Evolutionary conservation across 2,888 invertebrate species (phyloP), one percentile per base, ranked within the genome.

Genomic region (Teinopalpus imperialis): DNA sequence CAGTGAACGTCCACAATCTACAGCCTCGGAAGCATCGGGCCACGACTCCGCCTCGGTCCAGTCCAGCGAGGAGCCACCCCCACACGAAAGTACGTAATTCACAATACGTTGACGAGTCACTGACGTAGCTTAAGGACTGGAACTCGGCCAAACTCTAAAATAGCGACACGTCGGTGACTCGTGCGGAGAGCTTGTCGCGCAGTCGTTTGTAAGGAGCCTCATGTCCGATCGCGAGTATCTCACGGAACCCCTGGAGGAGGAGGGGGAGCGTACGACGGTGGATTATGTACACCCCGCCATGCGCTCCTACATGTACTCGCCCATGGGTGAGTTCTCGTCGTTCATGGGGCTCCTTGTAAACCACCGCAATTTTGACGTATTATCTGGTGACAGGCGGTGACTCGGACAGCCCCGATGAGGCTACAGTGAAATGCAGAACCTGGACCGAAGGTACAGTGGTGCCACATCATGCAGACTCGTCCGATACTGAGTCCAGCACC

Each of bases 341-440:
- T 34, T 61, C 67, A 59, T 71, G 75, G 73, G 73, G 74, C 75
- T 76, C 56, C 47, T 35, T 55, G 49, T 52, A 54, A 55, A 29
- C 14, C 6, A 29, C 9, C 60, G 7, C 59, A 56, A 56, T 65
- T 58, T 62, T 69, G 62, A 75, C 57, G 52, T 53, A 56, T 71
- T 74, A 62, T 85, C 65, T 86, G 72, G 74, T 82, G 73, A 75
- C 87, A 87, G 87, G 90, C 81, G 90, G 83, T 54, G 91, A 91
- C 66, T 90, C 91, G 61, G 91, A 91, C 65, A 91, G 91, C 72
- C 87, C 90, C 51, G 92, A 92, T 57, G 92, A 92, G 62, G 90
- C 90, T 37, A 91, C 92, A 51, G 81, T 91, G 71, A 91, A 91
- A 75, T 90, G 89, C 57, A 81, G 87, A 52, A 69, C 74, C 37